These are phyloP conservation scores for Hepsetus odoe DNA, from an alignment of 2,113 vertebrate species.

Conservation along the genomic window DNA sequence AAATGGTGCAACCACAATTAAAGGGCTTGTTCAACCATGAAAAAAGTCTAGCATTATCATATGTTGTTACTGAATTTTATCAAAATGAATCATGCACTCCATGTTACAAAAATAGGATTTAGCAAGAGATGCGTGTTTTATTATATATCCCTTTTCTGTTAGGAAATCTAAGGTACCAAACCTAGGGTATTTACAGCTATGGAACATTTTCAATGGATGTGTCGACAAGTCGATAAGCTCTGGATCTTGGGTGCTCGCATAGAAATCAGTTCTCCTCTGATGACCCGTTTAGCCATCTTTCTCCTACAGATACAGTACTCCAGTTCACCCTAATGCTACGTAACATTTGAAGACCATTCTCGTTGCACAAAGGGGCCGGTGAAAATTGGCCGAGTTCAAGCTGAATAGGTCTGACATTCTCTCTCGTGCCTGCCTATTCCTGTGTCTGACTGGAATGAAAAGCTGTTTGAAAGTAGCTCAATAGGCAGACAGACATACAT, in stretches of 20 bases:
- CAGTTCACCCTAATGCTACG: neutral
- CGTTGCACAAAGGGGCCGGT: conserved; percentile 8
- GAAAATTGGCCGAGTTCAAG: neutral
- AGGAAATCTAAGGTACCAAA: neutral
- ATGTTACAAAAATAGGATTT: neutral
- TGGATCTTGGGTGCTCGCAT: neutral
- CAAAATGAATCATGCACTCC: neutral
- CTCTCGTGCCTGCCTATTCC: neutral
- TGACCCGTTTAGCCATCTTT: neutral
- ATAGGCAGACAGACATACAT: neutral
- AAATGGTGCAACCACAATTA: neutral
- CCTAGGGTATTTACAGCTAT: neutral
- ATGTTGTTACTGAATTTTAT: too few species aligned
- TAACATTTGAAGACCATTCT: neutral
- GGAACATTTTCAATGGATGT: neutral
- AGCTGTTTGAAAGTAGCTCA: neutral
- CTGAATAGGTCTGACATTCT: conserved; percentile 8
- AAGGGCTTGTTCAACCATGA: neutral
- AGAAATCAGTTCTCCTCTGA: neutral
- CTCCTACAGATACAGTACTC: neutral
- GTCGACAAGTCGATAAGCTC: neutral
- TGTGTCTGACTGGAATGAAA: neutral
- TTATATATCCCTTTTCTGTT: neutral
- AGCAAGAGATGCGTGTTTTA: neutral
- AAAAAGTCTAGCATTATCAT: neutral